Percentiles rank a stretch among this genome's conserved stretches.
phyloP scores from a whole-genome alignment of 1,140 invertebrate species.

The Lepidurus couesii region DNA sequence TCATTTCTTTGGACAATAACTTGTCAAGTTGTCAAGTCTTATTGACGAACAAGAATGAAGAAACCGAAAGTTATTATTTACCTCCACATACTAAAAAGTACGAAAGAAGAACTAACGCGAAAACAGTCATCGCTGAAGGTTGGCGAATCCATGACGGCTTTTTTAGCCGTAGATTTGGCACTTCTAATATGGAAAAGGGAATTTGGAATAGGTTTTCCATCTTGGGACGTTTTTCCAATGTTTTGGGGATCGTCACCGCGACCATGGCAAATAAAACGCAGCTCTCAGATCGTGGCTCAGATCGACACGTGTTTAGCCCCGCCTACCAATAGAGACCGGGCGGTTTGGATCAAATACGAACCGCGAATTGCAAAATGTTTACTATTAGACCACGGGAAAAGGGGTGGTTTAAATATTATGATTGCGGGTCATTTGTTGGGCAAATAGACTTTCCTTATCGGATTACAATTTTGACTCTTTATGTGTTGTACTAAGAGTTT shows the following conservation, averaged over 20 bases:
- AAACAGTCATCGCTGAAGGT: conserved; percentile 90
- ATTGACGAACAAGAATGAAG: conserved; percentile 29
- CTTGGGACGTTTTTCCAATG: conserved; percentile 27
- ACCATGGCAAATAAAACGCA: no score
- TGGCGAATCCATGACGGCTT: conserved; percentile 82
- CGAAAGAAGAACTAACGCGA: conserved; percentile 79
- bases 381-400: background rate
- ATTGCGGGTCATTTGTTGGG: background rate
- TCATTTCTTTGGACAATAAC: background rate
- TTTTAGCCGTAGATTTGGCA: conserved; percentile 88
- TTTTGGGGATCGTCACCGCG: background rate
- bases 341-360: no score
- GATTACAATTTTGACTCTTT: background rate
- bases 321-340: background rate
- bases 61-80: conserved; percentile 46
- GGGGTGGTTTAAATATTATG: background rate
- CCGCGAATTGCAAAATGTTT: no score
- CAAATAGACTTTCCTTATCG: background rate
- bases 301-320: conserved; percentile 13
- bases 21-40: background rate
- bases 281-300: background rate
- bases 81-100: conserved; percentile 98
- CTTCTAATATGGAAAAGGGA: conserved; percentile 77
- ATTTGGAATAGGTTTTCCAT: conserved; percentile 74
- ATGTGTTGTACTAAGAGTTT: background rate